Conservation (phyloP, 2,797 vertebrate species). For the Graptemys geographica region DNA sequence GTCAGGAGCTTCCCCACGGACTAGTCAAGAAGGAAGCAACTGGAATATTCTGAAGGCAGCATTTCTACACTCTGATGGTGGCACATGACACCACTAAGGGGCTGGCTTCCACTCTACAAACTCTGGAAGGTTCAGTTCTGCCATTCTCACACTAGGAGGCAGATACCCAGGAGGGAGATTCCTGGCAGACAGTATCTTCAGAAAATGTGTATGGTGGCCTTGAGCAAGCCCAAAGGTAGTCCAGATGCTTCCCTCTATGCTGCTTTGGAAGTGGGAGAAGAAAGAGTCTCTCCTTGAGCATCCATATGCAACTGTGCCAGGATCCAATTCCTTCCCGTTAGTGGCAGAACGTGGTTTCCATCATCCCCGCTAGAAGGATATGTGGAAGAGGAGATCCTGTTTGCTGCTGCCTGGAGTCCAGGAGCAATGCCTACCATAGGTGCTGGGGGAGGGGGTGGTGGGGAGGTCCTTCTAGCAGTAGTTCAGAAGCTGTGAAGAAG, state of each 20-base stretch:
- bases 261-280: not conserved
- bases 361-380: not conserved
- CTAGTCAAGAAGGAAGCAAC: not conserved
- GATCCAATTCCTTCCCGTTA: not conserved
- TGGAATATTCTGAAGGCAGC: fast-evolving
- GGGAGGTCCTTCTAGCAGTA: not conserved
- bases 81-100: not conserved
- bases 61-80: fast-evolving
- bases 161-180: not conserved
- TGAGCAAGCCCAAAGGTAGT: not conserved
- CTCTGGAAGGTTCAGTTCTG: fast-evolving
- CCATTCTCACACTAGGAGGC: not conserved
- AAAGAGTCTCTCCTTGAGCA: not conserved
- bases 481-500: fast-evolving
- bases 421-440: not conserved
- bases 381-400: not conserved
- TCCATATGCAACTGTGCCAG: not conserved
- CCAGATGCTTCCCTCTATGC: not conserved
- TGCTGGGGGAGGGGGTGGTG: not conserved
- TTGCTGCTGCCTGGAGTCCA: fast-evolving
- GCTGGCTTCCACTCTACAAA: not conserved
- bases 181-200: not conserved
- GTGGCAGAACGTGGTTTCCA: not conserved
- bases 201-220: not conserved
- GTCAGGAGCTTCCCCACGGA: not conserved